Conservation (phyloP, 2,888 invertebrate species). For the Lycaena phlaeas region DNA sequence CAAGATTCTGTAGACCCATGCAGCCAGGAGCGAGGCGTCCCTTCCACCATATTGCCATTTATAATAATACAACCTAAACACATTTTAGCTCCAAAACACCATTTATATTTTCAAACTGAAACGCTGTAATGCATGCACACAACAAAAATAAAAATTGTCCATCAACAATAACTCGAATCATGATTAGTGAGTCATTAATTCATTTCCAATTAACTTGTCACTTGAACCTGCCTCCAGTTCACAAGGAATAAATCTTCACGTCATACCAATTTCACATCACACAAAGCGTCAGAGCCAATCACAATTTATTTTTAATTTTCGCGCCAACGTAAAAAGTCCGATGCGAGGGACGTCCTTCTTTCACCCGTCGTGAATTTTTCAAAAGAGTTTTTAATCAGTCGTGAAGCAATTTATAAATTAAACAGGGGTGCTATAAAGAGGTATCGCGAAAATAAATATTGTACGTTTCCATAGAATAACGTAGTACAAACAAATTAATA, state of each 20-base stretch:
- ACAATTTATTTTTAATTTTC: conserved; percentile 24
- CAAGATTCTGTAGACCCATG: no score
- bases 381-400: conserved; percentile 71
- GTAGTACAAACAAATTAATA: neutral
- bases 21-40: no score
- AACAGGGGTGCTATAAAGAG: conserved; percentile 69
- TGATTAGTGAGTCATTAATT: no score
- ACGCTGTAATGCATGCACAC: no score
- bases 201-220: conserved; percentile 4
- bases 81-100: no score
- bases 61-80: no score
- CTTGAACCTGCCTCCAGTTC: neutral
- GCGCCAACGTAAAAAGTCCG: conserved; percentile 18
- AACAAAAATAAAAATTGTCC: no score
- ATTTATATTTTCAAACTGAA: no score
- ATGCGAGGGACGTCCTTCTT: conserved; percentile 22
- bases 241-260: no score
- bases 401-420: conserved; percentile 72
- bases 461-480: conserved; percentile 33
- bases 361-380: conserved; percentile 52
- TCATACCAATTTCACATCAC: conserved; percentile 9
- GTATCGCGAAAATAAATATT: conserved; percentile 39
- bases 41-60: no score
- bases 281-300: conserved; percentile 15
- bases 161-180: no score